Evolutionary conservation across 2,113 vertebrate genomes (phyloP), one percentile per base, ranked within the genome.

Genomic region (Esox niger): DNA sequence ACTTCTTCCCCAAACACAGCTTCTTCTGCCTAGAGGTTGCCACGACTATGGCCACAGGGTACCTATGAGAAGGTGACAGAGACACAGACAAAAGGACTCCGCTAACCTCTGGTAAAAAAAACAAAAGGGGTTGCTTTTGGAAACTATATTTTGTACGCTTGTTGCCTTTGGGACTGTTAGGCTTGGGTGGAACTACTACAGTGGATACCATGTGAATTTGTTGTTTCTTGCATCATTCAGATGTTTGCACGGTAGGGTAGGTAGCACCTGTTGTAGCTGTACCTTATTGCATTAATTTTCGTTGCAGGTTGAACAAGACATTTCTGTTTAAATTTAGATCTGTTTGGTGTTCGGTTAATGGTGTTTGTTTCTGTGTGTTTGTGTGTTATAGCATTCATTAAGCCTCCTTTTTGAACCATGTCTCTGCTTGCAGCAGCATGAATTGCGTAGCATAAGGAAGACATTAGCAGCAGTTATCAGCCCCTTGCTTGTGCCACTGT

Each of bases 41-140:
- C 84, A 72, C 76, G 80, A 74, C 81, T 79, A 75, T 84, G 85
- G 84, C 83, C 71, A 82, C 69, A 68, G 70, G 66, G 79, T 79
- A 59, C 83, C 81, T 83, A 83, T 88, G 84, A 89, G 75, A 85
- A 82, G 86, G 86, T 86, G 85, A 84, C 80, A 73, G 60, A 66
- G 13, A 80, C 78, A 73, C 78, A 80, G 57, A 78, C 68, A 76
- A 77, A 80, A 80, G 76, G 65, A 62, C 77, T 83, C 81, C 60
- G n/a, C 62, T 72, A 63, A 76, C 79, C 63, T 65, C 76, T 35
- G 91, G 90, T 92, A 90, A 90, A 71, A 33, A 2, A 33, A 33
- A 33, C 9, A 11, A 38, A 38, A 13, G 64, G 62, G 11, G 25
- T 75, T 59, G 15, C 20, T 79, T 79, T 47, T 67, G 43, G 26